Conservation (phyloP, 1,140 invertebrate species). For the Eriosoma lanigerum region DNA sequence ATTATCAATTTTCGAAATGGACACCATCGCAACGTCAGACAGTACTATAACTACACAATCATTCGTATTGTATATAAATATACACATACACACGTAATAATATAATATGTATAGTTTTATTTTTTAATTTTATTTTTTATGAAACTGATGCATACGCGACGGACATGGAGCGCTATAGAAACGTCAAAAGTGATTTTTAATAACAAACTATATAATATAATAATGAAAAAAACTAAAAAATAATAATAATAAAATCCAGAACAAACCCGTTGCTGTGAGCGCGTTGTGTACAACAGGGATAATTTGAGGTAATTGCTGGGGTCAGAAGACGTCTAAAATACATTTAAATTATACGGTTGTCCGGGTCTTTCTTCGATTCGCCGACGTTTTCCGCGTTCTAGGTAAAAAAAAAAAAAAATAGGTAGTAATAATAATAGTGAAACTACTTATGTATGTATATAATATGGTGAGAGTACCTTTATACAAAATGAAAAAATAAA, state of each 20-base stretch:
- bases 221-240: not conserved
- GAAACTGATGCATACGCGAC: slow-evolving; percentile 6
- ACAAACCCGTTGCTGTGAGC: slow-evolving; percentile 43
- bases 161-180: slow-evolving; percentile 30
- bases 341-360: slow-evolving; percentile 52
- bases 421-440: slow-evolving; percentile 36
- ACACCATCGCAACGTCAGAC: not conserved
- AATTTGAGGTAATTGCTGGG: slow-evolving; percentile 50
- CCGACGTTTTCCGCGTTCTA: slow-evolving; percentile 41
- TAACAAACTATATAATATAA: slow-evolving; percentile 40
- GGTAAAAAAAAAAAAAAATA: slow-evolving; percentile 32
- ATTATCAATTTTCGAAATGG: slow-evolving; percentile 32
- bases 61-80: too few relatives aligned
- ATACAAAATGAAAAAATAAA: slow-evolving; percentile 6
- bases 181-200: slow-evolving; percentile 52
- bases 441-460: not conserved
- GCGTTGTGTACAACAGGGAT: slow-evolving; percentile 40
- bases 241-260: slow-evolving; percentile 28
- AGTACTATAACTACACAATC: too few relatives aligned
- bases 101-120: not conserved
- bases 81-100: not conserved
- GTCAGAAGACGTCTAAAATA: slow-evolving; percentile 51
- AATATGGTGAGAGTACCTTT: too few relatives aligned
- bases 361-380: slow-evolving; percentile 38
- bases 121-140: too few relatives aligned